phyloP scores from a whole-genome alignment of 2,888 invertebrate genomes.

The Dryomyza anilis region DNA sequence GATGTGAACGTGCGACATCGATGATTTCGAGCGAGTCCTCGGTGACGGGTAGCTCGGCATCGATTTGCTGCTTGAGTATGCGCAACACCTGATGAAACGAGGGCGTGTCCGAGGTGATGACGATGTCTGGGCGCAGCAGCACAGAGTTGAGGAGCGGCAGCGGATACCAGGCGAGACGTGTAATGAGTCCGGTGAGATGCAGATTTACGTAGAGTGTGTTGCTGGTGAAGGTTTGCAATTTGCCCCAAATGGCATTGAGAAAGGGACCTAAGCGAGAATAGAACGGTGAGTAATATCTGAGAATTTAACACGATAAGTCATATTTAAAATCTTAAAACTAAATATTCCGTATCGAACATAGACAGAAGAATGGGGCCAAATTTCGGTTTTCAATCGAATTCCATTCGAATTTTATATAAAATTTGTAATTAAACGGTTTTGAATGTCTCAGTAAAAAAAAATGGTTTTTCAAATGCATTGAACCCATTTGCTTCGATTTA shows the following conservation, averaged over 20 bases:
- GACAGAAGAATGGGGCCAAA: too few species aligned
- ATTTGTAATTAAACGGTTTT: too few species aligned
- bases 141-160: constrained; percentile 87
- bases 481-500: too few species aligned
- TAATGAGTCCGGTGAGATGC: constrained; percentile 84
- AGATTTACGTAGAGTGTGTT: constrained; percentile 86
- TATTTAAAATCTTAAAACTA: too few species aligned
- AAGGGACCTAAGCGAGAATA: constrained; percentile 70
- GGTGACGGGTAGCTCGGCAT: constrained; percentile 70
- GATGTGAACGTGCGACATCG: constrained; percentile 77
- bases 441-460: too few species aligned
- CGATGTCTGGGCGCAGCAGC: constrained; percentile 81
- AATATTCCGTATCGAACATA: too few species aligned
- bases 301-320: too few species aligned
- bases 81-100: constrained; percentile 88
- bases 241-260: constrained; percentile 78
- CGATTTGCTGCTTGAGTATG: constrained; percentile 83
- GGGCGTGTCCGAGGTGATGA: constrained; percentile 88
- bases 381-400: too few species aligned
- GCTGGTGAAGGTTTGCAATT: constrained; percentile 81
- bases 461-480: too few species aligned
- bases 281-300: neutral
- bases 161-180: constrained; percentile 85
- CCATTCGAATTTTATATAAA: too few species aligned
- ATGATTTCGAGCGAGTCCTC: constrained; percentile 69